phyloP scores from a whole-genome alignment of 2,888 invertebrate species.

The Cheilosia impressa region DNA sequence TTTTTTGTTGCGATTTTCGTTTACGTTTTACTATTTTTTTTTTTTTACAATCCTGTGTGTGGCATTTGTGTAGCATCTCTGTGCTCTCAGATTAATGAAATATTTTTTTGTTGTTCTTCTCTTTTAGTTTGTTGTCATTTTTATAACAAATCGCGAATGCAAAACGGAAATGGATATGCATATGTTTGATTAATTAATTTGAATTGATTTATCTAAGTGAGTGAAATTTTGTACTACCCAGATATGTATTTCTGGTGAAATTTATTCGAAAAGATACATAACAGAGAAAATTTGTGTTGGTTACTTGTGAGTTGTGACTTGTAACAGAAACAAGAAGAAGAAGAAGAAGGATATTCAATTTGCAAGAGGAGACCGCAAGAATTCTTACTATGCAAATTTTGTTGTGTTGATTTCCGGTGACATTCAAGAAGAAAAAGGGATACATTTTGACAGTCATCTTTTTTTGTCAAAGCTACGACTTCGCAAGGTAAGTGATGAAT shows the following conservation, averaged over 20 bases:
- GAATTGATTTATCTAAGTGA: slow-evolving; percentile 69
- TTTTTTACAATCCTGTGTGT: slow-evolving; percentile 37
- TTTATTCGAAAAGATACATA: slow-evolving; percentile 15
- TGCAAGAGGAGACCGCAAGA: slow-evolving; percentile 14
- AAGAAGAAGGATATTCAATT: slow-evolving; percentile 12
- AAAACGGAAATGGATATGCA: slow-evolving; percentile 66
- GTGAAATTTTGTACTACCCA: slow-evolving; percentile 30
- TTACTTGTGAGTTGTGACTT: slow-evolving; percentile 31
- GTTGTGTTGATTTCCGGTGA: slow-evolving; percentile 22
- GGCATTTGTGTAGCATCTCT: slow-evolving; percentile 9
- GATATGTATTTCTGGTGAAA: slow-evolving; percentile 16
- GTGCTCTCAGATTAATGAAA: slow-evolving; percentile 27
- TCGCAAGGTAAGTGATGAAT: slow-evolving; percentile 8
- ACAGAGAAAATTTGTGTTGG: slow-evolving; percentile 1
- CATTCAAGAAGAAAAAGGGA: slow-evolving; percentile 15
- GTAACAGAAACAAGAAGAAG: no score
- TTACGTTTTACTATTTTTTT: slow-evolving; percentile 11
- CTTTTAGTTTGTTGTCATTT: slow-evolving; percentile 32
- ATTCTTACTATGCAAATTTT: slow-evolving; percentile 12
- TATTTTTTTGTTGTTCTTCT: slow-evolving; percentile 17
- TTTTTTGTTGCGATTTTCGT: slow-evolving; percentile 37
- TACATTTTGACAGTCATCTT: not conserved
- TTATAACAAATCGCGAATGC: slow-evolving; percentile 37
- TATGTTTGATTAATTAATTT: slow-evolving; percentile 70
- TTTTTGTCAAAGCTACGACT: not conserved